Evolutionary conservation across 1,140 invertebrate genomes (phyloP), one percentile per base, ranked within the genome.

Genomic region (Aphelenchoides besseyi): DNA sequence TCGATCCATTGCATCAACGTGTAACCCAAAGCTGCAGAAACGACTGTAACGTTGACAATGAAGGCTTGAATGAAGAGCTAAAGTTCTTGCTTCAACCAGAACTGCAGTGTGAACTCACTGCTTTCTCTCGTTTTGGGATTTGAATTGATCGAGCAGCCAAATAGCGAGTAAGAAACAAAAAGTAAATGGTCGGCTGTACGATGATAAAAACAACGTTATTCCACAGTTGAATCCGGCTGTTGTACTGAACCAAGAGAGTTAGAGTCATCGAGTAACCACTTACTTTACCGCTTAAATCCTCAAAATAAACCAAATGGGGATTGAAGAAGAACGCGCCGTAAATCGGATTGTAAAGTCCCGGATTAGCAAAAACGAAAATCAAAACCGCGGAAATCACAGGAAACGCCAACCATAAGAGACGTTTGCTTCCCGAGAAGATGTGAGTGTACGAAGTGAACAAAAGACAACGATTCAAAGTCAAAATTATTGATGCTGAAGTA

Each of bases 11-110:
- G 55, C 5, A 59, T 8, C 5, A 59, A 12, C 18, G 18, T 18
- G 55, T 59, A 59, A 23, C 55, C 55, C 5, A 18, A 33, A 5
- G 55, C 5, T 5, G 55, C 55, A 28, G 55, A 28, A 5, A 18
- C 55, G 55, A 59, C 23, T 5, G 55, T 59, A 23, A 59, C 5
- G 55, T 59, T 59, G 5, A 59, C 55, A 18, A 5, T 8, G 5
- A 59, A 23, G 5, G 18, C 55, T 59, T 59, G 55, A 33, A 59
- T 33, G 18, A 59, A 59, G 5, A 59, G 55, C 55, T 59, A 33
- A 28, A 59, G 23, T 5, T 8, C 5, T 59, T 5, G 5, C 5
- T 59, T 59, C 5, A 41, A n/a, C n/a, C n/a, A 41, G n/a, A 41
- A 8, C 5, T 41, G 5, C 5, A 41, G n/a, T 8, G n/a, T 5